A percentile compares a stretch with the other conserved stretches of the same genome.
Conservation (phyloP, 2,888 invertebrate genomes). For the Criorhina ranunculi region DNA sequence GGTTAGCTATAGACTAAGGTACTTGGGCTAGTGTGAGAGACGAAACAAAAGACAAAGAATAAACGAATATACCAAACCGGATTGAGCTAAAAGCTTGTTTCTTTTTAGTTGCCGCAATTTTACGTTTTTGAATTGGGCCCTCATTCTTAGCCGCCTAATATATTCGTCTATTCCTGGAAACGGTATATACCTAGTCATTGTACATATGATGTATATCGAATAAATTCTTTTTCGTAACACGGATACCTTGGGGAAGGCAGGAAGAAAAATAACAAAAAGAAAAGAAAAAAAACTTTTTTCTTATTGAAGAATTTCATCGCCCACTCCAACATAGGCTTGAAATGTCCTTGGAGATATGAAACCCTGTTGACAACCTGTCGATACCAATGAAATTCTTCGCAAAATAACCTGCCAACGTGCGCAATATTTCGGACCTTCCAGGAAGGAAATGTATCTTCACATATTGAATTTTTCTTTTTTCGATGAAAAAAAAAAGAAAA, state of each 20-base stretch:
- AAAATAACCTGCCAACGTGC: conserved; percentile 6
- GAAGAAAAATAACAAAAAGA: too few species aligned
- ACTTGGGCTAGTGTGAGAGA: too few species aligned
- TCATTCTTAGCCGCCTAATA: too few species aligned
- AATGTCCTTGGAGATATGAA: background rate
- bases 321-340: background rate
- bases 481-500: background rate
- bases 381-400: conserved; percentile 12
- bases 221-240: background rate
- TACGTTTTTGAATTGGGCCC: too few species aligned
- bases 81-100: too few species aligned
- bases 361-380: conserved; percentile 28
- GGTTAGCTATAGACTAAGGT: too few species aligned
- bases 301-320: background rate
- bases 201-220: too few species aligned
- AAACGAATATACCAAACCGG: too few species aligned
- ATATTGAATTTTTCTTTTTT: conserved; percentile 22
- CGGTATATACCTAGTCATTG: background rate
- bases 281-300: background rate
- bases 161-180: too few species aligned
- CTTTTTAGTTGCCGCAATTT: too few species aligned
- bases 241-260: background rate
- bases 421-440: background rate
- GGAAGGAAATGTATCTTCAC: conserved; percentile 14
- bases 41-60: too few species aligned